These are phyloP conservation scores for Talpa occidentalis DNA, from an alignment of 2,113 vertebrate genomes.

Conservation along the genomic window DNA sequence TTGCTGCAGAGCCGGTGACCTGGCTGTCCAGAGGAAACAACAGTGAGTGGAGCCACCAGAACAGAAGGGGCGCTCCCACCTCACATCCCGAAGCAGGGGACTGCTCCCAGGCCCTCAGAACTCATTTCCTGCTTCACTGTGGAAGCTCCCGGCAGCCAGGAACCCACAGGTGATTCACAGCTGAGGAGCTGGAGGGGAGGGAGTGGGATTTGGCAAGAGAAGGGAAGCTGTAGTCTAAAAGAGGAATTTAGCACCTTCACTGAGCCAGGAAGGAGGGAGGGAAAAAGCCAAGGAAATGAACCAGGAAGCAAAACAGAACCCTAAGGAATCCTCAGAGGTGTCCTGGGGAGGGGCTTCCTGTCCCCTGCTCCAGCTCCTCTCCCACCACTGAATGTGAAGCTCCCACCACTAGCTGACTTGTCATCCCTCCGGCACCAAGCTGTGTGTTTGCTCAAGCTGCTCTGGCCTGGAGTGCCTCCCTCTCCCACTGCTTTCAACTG, in stretches of 20 bases:
- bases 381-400: not conserved
- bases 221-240: not conserved
- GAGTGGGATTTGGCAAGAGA: not conserved
- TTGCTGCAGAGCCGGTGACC: not conserved
- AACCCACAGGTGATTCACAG: not conserved
- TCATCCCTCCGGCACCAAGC: not conserved
- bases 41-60: not conserved
- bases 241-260: not conserved
- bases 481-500: not conserved
- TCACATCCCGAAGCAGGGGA: not conserved
- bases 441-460: slow-evolving; percentile 31
- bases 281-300: not conserved
- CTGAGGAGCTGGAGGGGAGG: not conserved
- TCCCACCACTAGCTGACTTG: not conserved
- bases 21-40: not conserved
- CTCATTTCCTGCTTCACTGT: not conserved
- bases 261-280: not conserved
- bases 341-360: not conserved
- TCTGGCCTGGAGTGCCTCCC: not conserved
- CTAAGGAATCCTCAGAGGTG: not conserved
- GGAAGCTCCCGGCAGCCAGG: not conserved
- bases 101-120: not conserved
- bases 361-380: not conserved
- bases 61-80: not conserved
- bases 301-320: not conserved